A percentile compares a stretch with the other conserved stretches of the same genome.
These are phyloP conservation scores for Cyclargus thomasi DNA, from an alignment of 1,140 invertebrate genomes.

Conservation along the genomic window DNA sequence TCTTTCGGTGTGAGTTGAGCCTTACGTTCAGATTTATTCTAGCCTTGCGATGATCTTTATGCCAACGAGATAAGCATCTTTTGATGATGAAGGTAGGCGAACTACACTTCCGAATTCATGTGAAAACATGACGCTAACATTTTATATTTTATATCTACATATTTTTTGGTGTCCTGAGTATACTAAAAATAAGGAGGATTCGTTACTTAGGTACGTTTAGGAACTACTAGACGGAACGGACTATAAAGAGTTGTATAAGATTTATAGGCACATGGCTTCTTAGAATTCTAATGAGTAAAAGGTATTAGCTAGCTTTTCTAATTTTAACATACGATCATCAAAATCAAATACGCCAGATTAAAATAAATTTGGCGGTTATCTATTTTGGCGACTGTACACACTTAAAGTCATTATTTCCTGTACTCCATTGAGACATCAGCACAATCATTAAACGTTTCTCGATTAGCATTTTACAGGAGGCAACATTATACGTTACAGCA, in stretches of 20 bases:
- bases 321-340: too few species aligned
- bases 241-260: too few species aligned
- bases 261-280: too few species aligned
- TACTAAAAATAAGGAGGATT: too few species aligned
- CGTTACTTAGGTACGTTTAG: too few species aligned
- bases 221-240: too few species aligned
- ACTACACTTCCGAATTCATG: background rate
- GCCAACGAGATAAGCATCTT: background rate
- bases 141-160: background rate
- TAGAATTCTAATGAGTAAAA: too few species aligned
- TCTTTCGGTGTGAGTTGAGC: too few species aligned
- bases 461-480: background rate
- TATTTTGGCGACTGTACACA: too few species aligned
- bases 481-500: background rate
- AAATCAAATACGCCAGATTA: too few species aligned
- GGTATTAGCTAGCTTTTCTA: too few species aligned
- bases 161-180: background rate
- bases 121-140: background rate
- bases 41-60: background rate
- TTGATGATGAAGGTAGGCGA: background rate
- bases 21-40: background rate
- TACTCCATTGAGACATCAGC: background rate
- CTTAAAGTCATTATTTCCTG: background rate
- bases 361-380: too few species aligned
- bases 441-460: background rate